Conservation (phyloP, 2,797 vertebrate genomes). For the Enteromius mattozi region DNA sequence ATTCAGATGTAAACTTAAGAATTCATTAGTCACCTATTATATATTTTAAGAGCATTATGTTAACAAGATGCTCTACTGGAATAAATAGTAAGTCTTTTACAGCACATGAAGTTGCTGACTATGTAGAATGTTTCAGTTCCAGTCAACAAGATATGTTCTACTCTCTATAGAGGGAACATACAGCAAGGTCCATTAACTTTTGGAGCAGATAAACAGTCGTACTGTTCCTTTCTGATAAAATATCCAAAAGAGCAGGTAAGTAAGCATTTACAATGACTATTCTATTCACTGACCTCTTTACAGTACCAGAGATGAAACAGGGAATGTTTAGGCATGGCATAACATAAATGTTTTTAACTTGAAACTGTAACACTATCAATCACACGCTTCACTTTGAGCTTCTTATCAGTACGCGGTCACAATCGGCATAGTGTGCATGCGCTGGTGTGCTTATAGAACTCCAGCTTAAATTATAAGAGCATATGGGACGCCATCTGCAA, state of each 20-base stretch:
- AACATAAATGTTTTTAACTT: background rate
- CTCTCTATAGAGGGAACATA: background rate
- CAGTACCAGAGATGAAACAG: background rate
- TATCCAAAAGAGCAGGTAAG: background rate
- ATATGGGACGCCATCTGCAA: conserved; percentile 64
- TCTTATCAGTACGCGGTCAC: conserved; percentile 21
- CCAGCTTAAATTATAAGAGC: conserved; percentile 55
- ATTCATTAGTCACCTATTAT: background rate
- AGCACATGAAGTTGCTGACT: background rate
- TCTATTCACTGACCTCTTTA: background rate
- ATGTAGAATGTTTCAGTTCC: background rate
- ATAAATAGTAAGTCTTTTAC: background rate
- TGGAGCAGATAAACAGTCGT: background rate
- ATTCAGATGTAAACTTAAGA: background rate
- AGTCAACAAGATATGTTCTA: background rate
- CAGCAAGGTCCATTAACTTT: background rate
- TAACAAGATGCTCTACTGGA: background rate
- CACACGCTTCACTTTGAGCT: conserved; percentile 21
- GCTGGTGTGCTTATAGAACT: conserved; percentile 10
- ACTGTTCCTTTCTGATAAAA: background rate
- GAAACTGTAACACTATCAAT: background rate
- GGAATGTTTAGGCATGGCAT: background rate
- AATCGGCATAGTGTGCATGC: background rate
- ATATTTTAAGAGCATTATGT: background rate
- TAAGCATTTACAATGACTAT: background rate